Conservation (phyloP, 2,113 vertebrate genomes). For the Labeo rohita region DNA sequence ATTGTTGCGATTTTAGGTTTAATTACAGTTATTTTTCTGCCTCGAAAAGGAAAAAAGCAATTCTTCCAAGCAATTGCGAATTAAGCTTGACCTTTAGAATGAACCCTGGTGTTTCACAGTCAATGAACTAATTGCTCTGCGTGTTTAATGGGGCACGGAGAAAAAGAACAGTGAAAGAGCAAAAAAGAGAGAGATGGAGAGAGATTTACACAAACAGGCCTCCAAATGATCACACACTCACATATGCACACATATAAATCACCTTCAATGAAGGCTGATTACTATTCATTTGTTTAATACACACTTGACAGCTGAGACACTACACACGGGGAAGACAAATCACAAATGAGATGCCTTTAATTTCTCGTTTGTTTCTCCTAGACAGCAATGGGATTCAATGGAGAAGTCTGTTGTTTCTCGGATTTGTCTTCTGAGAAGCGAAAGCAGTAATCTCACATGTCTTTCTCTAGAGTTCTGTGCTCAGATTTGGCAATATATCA, state of each 20-base stretch:
- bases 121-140: conserved; percentile 54
- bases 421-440: background rate
- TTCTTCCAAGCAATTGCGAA: conserved; percentile 51
- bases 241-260: background rate
- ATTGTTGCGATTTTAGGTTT: conserved; percentile 25
- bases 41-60: conserved; percentile 34
- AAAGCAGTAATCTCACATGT: background rate
- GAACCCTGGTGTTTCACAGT: conserved; percentile 49
- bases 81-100: conserved; percentile 58
- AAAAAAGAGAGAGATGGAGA: conserved; percentile 9
- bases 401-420: background rate
- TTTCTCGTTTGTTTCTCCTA: background rate
- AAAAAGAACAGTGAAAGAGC: background rate
- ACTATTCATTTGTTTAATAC: conserved; percentile 12
- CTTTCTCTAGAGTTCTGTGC: background rate
- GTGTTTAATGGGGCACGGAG: conserved; percentile 15
- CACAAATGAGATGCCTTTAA: conserved; percentile 11
- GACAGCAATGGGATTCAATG: background rate
- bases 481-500: background rate
- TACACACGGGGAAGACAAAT: background rate
- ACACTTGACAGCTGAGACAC: background rate
- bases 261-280: background rate
- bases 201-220: conserved; percentile 1
- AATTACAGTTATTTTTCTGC: conserved; percentile 55
- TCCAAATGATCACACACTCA: background rate